Conservation (phyloP, 2,797 vertebrate genomes). For the Jordanella pulchra region DNA sequence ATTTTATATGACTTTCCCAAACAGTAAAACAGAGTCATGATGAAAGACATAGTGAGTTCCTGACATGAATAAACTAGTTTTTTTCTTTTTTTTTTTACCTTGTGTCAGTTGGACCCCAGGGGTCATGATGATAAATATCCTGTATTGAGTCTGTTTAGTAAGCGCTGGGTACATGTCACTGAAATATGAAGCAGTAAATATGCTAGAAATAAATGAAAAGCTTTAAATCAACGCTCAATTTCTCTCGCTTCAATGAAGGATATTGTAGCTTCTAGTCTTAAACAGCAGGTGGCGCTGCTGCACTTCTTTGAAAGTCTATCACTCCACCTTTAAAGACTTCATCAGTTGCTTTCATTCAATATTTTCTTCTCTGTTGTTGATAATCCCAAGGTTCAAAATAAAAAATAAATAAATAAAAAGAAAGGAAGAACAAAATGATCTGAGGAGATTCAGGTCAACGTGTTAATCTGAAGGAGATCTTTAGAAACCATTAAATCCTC, state of each 20-base stretch:
- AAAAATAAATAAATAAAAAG: neutral
- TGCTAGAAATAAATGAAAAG: neutral
- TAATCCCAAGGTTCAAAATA: neutral
- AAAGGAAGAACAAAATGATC: neutral
- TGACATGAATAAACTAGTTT: too few species aligned
- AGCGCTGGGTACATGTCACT: neutral
- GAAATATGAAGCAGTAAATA: neutral
- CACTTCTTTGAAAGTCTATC: neutral
- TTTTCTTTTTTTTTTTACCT: too few species aligned
- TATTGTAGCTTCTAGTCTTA: neutral
- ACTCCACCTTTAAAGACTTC: too few species aligned
- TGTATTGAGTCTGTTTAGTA: neutral
- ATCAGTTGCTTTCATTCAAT: neutral
- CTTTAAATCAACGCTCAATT: neutral
- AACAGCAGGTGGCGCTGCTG: constrained; percentile 43
- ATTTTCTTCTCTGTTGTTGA: neutral
- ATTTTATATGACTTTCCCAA: too few species aligned
- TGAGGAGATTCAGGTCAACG: too few species aligned
- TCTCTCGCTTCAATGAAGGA: neutral
- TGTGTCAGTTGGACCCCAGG: too few species aligned
- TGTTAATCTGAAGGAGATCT: too few species aligned
- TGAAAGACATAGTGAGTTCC: too few species aligned
- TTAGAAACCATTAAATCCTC: too few species aligned
- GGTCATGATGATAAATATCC: neutral
- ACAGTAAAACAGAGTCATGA: too few species aligned